Conservation (phyloP, 37 sponge, comb jelly and placozoan species). For the Bolinopsis microptera region DNA sequence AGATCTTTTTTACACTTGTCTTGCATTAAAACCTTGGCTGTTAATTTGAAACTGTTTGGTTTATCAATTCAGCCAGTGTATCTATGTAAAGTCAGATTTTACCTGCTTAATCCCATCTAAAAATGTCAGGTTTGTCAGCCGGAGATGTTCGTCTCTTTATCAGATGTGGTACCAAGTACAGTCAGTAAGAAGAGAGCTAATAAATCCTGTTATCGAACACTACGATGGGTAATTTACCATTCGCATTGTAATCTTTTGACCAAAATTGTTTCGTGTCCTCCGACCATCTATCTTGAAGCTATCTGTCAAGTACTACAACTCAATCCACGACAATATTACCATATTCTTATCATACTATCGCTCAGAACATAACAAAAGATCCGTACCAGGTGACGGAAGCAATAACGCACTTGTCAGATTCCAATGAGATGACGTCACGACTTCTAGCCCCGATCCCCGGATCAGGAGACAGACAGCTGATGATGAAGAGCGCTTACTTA, state of each 20-base stretch:
- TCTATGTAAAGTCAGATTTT: too few species aligned
- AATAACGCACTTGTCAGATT: not conserved
- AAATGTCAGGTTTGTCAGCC: not conserved
- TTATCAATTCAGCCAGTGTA: too few species aligned
- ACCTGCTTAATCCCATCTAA: too few species aligned
- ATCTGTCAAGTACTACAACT: too few species aligned
- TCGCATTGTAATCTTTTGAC: too few species aligned
- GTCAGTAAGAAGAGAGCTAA: constrained; percentile 15
- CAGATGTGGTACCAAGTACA: not conserved
- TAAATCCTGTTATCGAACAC: constrained; percentile 29
- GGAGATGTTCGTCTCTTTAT: not conserved
- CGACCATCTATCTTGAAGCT: too few species aligned
- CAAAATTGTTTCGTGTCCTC: too few species aligned
- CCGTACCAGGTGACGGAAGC: not conserved
- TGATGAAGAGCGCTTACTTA: constrained; percentile 18
- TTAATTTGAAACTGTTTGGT: too few species aligned
- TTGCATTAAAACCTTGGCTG: too few species aligned
- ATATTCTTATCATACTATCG: too few species aligned
- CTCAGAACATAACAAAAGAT: too few species aligned
- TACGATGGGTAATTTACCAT: not conserved
- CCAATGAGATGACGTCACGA: not conserved
- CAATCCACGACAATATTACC: too few species aligned
- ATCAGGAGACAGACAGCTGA: not conserved
- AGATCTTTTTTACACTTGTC: not conserved
- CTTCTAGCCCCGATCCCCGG: not conserved